Conservation (phyloP, 2,888 invertebrate genomes). For the Protonemura montana region DNA sequence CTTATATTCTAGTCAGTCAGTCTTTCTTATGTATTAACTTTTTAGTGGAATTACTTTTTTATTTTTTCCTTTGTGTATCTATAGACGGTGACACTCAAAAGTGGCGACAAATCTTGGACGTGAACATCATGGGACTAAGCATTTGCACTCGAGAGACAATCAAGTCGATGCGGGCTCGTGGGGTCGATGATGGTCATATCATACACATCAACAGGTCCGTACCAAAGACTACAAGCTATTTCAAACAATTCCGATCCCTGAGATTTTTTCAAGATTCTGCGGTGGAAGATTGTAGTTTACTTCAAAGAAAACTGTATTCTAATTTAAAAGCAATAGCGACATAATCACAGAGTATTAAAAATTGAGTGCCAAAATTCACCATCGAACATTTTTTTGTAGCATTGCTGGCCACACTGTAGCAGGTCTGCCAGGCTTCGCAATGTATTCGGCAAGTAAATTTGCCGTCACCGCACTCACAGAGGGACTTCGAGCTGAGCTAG, state of each 20-base stretch:
- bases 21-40: background rate
- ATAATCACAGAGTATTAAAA: background rate
- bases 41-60: background rate
- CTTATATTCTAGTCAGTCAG: no score
- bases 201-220: slow-evolving; percentile 59
- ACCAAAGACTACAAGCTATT: no score
- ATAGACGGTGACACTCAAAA: slow-evolving; percentile 55
- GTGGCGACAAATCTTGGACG: slow-evolving; percentile 56
- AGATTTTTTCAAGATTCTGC: background rate
- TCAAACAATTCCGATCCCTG: no score
- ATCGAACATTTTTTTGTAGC: no score
- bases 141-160: slow-evolving; percentile 56
- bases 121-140: slow-evolving; percentile 57
- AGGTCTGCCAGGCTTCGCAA: slow-evolving; percentile 36
- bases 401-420: slow-evolving; percentile 19
- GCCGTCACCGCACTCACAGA: slow-evolving; percentile 61
- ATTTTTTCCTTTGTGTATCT: no score
- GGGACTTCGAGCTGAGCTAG: slow-evolving; percentile 59
- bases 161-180: slow-evolving; percentile 55
- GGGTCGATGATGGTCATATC: slow-evolving; percentile 56
- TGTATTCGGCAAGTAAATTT: slow-evolving; percentile 63
- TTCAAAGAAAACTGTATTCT: background rate
- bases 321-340: no score
- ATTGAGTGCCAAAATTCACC: background rate
- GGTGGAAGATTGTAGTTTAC: background rate